Evolutionary conservation across 2,113 vertebrate genomes (phyloP).

Genomic region (Megaptera novaeangliae): DNA sequence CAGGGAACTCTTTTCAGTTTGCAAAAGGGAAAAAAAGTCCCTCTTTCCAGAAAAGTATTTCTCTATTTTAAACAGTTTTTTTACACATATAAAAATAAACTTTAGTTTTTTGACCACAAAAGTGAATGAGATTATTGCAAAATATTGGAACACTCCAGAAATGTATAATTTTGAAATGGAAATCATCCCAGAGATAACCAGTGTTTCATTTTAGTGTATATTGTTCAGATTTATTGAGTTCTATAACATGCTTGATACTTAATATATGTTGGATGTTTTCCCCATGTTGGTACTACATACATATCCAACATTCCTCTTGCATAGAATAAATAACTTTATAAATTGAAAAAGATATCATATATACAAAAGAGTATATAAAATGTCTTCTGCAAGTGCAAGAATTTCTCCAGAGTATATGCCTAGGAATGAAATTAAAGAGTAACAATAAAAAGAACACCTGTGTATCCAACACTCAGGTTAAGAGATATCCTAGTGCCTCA

Average conservation of each 20-base stretch:
- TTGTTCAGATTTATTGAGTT: constrained; percentile 37
- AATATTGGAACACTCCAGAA: neutral
- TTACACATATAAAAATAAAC: neutral
- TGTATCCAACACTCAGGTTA: neutral
- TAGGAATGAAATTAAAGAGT: neutral
- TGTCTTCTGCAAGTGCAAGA: constrained; percentile 24
- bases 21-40: neutral
- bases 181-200: neutral
- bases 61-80: constrained; percentile 7
- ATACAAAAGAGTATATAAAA: neutral
- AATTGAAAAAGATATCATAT: neutral
- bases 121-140: constrained; percentile 27
- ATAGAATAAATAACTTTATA: constrained; percentile 10
- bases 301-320: neutral
- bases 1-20: neutral
- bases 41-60: constrained; percentile 32
- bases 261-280: neutral
- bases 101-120: constrained; percentile 14
- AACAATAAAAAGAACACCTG: neutral
- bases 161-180: constrained; percentile 35
- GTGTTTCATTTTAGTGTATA: neutral
- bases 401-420: constrained; percentile 7
- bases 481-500: neutral
- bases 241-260: constrained; percentile 2
- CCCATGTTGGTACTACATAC: neutral